Conservation (phyloP, 2,113 vertebrate genomes). For the Ophiodon elongatus region DNA sequence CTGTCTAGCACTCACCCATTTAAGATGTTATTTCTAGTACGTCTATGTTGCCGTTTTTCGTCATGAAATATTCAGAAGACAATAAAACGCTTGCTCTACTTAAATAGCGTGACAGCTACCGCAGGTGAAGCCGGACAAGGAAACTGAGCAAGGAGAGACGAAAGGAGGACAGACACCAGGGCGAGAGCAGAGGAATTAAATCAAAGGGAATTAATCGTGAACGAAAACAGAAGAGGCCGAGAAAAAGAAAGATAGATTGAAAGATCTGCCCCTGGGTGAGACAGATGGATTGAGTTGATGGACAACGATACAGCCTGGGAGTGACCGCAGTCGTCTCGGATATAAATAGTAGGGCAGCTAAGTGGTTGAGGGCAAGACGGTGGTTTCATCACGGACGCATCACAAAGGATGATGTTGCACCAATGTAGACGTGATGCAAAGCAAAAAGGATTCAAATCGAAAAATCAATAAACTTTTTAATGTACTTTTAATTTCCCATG, state of each 20-base stretch:
- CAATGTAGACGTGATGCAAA: neutral
- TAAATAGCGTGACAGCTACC: neutral
- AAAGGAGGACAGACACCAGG: neutral
- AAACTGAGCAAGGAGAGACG: neutral
- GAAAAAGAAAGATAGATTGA: neutral
- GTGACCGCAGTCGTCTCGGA: constrained; percentile 28
- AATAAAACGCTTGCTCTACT: neutral
- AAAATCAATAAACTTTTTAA: too few relatives aligned
- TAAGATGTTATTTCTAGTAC: neutral
- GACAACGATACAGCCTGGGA: constrained; percentile 30
- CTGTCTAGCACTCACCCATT: neutral
- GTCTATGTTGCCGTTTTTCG: neutral
- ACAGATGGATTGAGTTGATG: neutral
- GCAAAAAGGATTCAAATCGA: too few relatives aligned
- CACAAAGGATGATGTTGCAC: constrained; percentile 2
- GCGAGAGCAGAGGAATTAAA: neutral
- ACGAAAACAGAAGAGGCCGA: neutral
- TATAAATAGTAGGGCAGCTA: constrained; percentile 37
- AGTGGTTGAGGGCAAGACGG: constrained; percentile 29
- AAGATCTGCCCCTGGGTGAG: constrained; percentile 36
- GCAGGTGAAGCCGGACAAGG: neutral
- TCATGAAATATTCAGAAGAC: constrained; percentile 25
- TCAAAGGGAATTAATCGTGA: neutral
- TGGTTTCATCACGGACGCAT: neutral
- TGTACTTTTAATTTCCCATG: constrained; percentile 24